Percentiles rank a stretch among this genome's conserved stretches.
Evolutionary conservation across 2,888 invertebrate genomes (phyloP).

Genomic region (Ernsta delagoae): DNA sequence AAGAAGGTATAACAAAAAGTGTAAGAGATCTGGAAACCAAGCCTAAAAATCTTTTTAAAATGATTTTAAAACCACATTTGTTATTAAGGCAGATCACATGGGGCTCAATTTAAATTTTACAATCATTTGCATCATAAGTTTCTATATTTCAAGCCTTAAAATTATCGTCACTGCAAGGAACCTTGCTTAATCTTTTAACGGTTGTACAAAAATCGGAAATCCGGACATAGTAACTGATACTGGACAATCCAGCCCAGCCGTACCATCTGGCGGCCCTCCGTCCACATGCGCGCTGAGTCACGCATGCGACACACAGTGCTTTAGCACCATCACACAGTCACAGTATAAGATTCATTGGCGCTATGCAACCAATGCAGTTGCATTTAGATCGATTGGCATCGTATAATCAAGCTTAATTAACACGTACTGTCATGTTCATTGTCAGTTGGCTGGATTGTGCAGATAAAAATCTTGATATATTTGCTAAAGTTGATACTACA

Average conservation of each 20-base stretch:
- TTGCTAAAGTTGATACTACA: neutral
- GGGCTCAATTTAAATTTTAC: no score
- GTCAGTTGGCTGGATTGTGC: constrained; percentile 11
- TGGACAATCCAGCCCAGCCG: constrained; percentile 35
- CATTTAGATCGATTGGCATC: constrained; percentile 64
- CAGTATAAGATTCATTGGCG: constrained; percentile 57
- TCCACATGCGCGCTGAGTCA: constrained; percentile 81
- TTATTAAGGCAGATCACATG: no score
- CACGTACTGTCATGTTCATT: constrained; percentile 37
- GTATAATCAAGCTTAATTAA: constrained; percentile 60
- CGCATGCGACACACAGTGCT: constrained; percentile 49
- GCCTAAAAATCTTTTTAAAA: no score
- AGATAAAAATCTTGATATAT: constrained; percentile 27
- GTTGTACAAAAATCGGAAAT: constrained; percentile 35
- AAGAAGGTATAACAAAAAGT: no score
- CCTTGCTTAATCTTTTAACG: constrained; percentile 11
- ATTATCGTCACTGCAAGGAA: neutral
- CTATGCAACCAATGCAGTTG: constrained; percentile 46
- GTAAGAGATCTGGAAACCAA: no score
- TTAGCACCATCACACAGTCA: constrained; percentile 35
- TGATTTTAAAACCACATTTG: no score
- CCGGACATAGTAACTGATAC: constrained; percentile 37
- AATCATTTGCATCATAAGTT: no score
- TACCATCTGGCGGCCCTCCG: constrained; percentile 58
- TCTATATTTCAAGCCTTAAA: neutral